phyloP scores from a whole-genome alignment of 2,797 vertebrate genomes.

The Stomatorhinus walkeri region DNA sequence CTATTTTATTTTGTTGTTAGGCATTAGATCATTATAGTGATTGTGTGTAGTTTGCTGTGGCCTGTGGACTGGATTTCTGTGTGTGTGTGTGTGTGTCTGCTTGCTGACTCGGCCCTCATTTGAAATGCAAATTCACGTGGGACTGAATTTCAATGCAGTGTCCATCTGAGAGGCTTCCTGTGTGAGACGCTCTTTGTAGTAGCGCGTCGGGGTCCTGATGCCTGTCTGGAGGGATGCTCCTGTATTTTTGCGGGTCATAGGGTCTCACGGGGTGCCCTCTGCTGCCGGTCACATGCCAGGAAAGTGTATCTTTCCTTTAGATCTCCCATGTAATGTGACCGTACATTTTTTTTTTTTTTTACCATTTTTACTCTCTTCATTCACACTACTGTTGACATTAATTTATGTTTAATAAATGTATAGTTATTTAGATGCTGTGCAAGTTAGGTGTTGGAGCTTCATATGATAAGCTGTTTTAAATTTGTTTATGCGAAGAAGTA shows the following conservation, averaged over 20 bases:
- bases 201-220: background rate
- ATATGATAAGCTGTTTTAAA: background rate
- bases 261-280: background rate
- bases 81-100: background rate
- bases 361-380: background rate
- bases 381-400: background rate
- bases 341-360: background rate
- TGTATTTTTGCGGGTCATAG: background rate
- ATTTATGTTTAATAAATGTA: background rate
- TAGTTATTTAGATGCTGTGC: background rate
- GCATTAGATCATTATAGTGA: background rate
- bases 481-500: background rate
- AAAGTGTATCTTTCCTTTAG: background rate
- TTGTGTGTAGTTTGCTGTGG: background rate
- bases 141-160: background rate
- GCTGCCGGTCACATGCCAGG: background rate
- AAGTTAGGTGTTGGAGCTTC: background rate
- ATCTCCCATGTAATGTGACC: background rate
- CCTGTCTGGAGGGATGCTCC: background rate
- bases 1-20: background rate
- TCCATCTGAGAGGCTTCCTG: background rate
- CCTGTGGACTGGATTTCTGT: background rate
- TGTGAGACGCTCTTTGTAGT: background rate
- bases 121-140: slow-evolving; percentile 7
- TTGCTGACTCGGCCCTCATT: background rate